Conservation (phyloP, 2,888 invertebrate genomes). For the Lasioglossum vierecki region DNA sequence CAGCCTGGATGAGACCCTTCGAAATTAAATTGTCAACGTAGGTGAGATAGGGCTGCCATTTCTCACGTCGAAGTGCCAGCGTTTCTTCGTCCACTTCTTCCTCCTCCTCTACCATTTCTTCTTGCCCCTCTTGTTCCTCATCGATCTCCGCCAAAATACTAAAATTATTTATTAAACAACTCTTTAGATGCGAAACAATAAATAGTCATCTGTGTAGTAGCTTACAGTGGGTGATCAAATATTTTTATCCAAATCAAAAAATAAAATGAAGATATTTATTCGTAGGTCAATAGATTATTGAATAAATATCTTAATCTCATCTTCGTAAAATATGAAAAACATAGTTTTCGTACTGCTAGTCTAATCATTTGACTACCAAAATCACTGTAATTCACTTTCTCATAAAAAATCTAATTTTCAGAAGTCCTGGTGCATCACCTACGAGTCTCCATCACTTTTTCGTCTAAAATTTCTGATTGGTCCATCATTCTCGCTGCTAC, state of each 20-base stretch:
- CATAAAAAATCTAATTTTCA: neutral
- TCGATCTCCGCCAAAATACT: conserved; percentile 13
- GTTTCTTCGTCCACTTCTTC: conserved; percentile 75
- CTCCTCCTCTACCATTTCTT: conserved; percentile 41
- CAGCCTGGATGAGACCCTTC: conserved; percentile 85
- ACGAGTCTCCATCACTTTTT: neutral
- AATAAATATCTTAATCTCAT: no score
- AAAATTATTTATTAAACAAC: conserved; percentile 69
- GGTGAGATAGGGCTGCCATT: conserved; percentile 88
- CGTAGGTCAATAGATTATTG: no score
- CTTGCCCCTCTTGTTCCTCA: conserved; percentile 32
- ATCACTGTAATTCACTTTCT: neutral
- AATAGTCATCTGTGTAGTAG: neutral
- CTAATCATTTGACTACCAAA: neutral
- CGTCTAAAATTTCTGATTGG: neutral
- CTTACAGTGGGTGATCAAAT: neutral
- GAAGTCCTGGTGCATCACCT: neutral
- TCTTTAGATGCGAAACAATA: neutral
- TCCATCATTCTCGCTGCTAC: neutral
- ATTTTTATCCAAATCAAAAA: neutral
- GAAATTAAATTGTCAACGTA: conserved; percentile 88
- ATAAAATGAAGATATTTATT: neutral
- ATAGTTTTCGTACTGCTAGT: no score
- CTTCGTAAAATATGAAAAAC: no score
- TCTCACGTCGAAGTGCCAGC: conserved; percentile 82